These are phyloP conservation scores for Phortica okadai DNA, from an alignment of 2,888 invertebrate genomes.

Conservation along the genomic window DNA sequence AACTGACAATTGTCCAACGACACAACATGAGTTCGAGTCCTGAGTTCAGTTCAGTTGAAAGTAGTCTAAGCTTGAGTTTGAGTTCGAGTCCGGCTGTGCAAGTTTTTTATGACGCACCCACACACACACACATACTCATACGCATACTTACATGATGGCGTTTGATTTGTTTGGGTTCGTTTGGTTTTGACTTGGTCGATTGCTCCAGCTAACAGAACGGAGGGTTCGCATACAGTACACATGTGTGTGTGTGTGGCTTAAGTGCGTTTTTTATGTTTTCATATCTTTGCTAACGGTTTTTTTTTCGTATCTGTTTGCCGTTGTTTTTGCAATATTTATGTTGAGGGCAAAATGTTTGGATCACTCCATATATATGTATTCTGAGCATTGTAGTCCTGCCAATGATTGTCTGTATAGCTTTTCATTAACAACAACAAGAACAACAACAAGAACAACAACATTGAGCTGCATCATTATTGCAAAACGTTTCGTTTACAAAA, in stretches of 20 bases:
- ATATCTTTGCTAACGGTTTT: conserved; percentile 2
- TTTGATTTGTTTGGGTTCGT: conserved; percentile 16
- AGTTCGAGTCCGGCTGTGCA: not conserved
- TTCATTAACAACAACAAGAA: too few species aligned
- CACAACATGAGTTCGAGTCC: not conserved
- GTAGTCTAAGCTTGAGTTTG: not conserved
- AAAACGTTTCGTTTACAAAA: conserved; percentile 25
- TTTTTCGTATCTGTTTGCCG: not conserved
- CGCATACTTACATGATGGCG: not conserved
- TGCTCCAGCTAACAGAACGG: not conserved
- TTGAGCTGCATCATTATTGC: not conserved
- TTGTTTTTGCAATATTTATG: conserved; percentile 1
- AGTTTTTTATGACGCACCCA: not conserved
- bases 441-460: too few species aligned
- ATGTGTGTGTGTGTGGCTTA: not conserved
- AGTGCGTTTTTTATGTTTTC: conserved; percentile 9
- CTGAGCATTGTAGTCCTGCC: too few species aligned
- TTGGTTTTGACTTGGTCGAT: conserved; percentile 6
- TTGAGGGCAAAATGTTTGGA: not conserved
- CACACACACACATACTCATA: not conserved
- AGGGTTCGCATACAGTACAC: not conserved
- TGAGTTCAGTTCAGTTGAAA: not conserved
- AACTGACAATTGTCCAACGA: too few species aligned
- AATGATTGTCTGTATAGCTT: too few species aligned
- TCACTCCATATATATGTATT: too few species aligned